A percentile compares a stretch with the other conserved stretches of the same genome.
Evolutionary conservation across 2,797 vertebrate species (phyloP).

Genomic region (Sarcoramphus papa): DNA sequence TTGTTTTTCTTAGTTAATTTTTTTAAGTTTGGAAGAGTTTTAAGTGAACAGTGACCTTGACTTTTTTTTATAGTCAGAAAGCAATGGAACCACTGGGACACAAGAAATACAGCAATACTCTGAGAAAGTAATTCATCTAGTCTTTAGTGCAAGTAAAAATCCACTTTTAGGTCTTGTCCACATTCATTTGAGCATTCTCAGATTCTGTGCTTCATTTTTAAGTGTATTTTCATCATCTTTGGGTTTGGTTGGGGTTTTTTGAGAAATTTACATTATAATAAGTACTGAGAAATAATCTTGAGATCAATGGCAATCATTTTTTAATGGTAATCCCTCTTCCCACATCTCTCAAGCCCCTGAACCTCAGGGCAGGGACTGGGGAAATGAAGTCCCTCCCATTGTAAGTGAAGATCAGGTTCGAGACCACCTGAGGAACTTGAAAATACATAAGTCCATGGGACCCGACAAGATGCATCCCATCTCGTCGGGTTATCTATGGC

Average conservation of each 20-base stretch:
- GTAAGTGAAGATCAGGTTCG: background rate
- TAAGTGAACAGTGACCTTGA: background rate
- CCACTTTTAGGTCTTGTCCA: background rate
- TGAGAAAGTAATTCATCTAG: background rate
- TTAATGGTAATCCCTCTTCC: background rate
- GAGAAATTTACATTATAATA: background rate
- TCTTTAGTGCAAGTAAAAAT: background rate
- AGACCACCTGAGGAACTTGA: background rate
- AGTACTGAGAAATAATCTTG: background rate
- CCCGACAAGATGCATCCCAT: background rate
- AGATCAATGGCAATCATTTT: background rate
- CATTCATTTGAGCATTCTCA: background rate
- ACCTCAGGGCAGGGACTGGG: background rate
- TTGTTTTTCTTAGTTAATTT: background rate
- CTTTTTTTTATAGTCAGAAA: background rate
- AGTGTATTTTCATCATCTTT: background rate
- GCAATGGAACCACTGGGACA: background rate
- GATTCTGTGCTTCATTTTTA: background rate
- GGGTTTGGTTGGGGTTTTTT: background rate
- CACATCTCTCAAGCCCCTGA: background rate
- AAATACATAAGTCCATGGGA: background rate
- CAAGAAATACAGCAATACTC: background rate
- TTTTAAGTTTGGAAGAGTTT: background rate
- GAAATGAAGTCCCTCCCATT: background rate
- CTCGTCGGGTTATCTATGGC: fast-evolving